A percentile compares a stretch with the other conserved stretches of the same genome.
Conservation (phyloP, 1,140 invertebrate species). For the Heliothis virescens region DNA sequence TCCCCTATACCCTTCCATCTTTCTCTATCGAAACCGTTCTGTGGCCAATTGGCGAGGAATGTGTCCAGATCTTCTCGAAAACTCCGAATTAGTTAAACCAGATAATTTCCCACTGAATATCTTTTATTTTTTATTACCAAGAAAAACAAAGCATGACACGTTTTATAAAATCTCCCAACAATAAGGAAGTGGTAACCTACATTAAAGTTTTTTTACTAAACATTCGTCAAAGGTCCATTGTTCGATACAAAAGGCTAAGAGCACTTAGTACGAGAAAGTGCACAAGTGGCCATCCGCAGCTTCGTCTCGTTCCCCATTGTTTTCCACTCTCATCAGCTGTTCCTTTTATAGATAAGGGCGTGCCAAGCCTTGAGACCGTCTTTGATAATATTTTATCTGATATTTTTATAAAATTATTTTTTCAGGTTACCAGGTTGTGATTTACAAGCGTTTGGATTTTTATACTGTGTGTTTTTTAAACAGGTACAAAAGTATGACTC, state of each 20-base stretch:
- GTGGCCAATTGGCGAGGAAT: no score
- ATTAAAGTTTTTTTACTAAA: constrained; percentile 6
- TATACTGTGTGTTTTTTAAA: no score
- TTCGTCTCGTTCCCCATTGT: constrained; percentile 22
- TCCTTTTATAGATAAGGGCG: constrained; percentile 36
- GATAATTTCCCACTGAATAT: no score
- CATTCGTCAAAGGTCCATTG: constrained; percentile 16
- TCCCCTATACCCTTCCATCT: no score
- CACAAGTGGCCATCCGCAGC: constrained; percentile 6
- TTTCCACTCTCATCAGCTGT: constrained; percentile 18
- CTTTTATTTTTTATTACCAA: neutral
- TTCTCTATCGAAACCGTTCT: no score
- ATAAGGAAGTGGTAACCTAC: constrained; percentile 6
- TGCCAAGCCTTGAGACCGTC: neutral
- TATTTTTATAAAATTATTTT: constrained; percentile 25
- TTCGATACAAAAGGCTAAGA: constrained; percentile 15
- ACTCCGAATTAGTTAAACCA: no score
- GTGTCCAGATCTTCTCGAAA: no score
- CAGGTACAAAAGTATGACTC: no score
- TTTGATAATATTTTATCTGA: constrained; percentile 39
- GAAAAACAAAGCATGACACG: neutral
- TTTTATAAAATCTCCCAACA: neutral
- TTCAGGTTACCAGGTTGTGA: neutral
- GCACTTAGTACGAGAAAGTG: constrained; percentile 13
- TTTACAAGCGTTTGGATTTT: neutral